These are phyloP conservation scores for Sinocyclocheilus rhinocerous DNA, from an alignment of 2,113 vertebrate genomes.

Conservation along the genomic window DNA sequence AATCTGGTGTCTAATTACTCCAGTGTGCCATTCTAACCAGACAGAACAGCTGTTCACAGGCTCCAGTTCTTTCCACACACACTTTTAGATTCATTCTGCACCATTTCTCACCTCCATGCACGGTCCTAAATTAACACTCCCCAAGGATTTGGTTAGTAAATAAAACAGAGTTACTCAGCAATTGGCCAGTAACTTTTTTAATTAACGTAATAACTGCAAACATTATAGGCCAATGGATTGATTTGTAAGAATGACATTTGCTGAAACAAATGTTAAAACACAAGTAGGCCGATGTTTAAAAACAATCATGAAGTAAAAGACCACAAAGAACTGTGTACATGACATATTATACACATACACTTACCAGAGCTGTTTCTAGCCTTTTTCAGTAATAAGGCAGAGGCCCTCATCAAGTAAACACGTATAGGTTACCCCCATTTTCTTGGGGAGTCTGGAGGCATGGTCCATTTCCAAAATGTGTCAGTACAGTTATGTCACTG, in stretches of 20 bases:
- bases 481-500: too few species aligned
- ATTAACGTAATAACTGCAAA: neutral
- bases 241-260: neutral
- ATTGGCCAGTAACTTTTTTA: neutral
- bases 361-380: too few species aligned
- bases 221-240: neutral
- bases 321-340: too few species aligned
- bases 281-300: too few species aligned
- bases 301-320: too few species aligned
- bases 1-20: constrained; percentile 22
- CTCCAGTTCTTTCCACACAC: constrained; percentile 23
- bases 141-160: neutral
- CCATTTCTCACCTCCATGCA: neutral
- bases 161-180: neutral
- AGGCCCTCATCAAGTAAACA: too few species aligned
- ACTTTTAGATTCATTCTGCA: constrained; percentile 10
- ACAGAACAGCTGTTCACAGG: constrained; percentile 33
- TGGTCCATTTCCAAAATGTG: too few species aligned
- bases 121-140: neutral
- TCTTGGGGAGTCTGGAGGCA: too few species aligned
- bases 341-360: too few species aligned
- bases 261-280: neutral
- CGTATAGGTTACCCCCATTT: too few species aligned
- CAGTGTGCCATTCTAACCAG: neutral
- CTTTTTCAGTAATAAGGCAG: too few species aligned